phyloP scores from a whole-genome alignment of 2,797 vertebrate genomes.

The Pempheris klunzingeri region DNA sequence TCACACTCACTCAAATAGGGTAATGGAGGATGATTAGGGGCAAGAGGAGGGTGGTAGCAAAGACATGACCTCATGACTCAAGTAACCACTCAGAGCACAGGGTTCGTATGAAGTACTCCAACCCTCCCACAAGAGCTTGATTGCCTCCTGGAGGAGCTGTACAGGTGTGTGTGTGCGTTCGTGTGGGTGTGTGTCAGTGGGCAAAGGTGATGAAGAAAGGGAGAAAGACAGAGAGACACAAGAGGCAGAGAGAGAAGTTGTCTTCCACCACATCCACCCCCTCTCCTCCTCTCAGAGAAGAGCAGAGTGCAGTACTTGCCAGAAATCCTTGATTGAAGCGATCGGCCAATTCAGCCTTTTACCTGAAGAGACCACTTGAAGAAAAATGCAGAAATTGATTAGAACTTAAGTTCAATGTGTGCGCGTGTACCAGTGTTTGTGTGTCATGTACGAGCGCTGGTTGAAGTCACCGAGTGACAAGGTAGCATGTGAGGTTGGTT shows the following conservation, averaged over 20 bases:
- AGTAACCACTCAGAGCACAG: slow-evolving; percentile 73
- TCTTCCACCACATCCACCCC: slow-evolving; percentile 41
- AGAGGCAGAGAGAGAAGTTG: slow-evolving; percentile 63
- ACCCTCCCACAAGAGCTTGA: slow-evolving; percentile 80
- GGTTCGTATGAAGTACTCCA: slow-evolving; percentile 65
- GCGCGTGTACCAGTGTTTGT: slow-evolving; percentile 1
- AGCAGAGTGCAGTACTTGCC: slow-evolving; percentile 64
- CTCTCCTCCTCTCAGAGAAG: slow-evolving; percentile 23
- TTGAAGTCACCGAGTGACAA: slow-evolving; percentile 42
- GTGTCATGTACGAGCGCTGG: slow-evolving; percentile 4
- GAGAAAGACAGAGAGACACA: slow-evolving; percentile 57
- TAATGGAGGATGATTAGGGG: slow-evolving; percentile 81
- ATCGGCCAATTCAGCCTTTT: slow-evolving; percentile 72
- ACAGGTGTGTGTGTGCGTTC: slow-evolving; percentile 4
- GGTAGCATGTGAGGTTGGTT: slow-evolving; percentile 4
- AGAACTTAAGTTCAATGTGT: slow-evolving; percentile 60
- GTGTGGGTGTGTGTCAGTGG: slow-evolving; percentile 23
- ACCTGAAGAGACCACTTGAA: slow-evolving; percentile 79
- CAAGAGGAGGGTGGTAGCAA: slow-evolving; percentile 62
- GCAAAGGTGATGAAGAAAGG: slow-evolving; percentile 68
- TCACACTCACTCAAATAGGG: slow-evolving; percentile 47
- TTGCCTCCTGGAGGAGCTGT: slow-evolving; percentile 74
- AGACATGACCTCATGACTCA: slow-evolving; percentile 80
- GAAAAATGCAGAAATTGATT: slow-evolving; percentile 74
- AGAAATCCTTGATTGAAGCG: slow-evolving; percentile 77